phyloP scores from a whole-genome alignment of 1,140 invertebrate species.

The Aphelinus certus region DNA sequence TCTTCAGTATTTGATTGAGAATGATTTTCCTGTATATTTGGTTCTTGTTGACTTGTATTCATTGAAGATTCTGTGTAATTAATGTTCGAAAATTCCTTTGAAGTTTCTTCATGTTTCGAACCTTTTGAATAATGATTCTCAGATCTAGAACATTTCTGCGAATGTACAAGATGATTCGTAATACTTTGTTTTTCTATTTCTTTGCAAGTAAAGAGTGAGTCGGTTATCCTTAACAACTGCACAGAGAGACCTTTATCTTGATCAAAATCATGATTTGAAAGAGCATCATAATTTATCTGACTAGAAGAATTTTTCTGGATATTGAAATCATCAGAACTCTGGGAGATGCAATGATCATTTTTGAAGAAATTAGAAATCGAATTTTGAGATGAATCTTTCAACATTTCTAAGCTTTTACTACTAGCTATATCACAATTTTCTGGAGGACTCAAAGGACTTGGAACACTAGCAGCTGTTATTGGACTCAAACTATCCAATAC shows the following conservation, averaged over 20 bases:
- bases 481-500: constrained; percentile 58
- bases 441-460: constrained; percentile 61
- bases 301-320: constrained; percentile 25
- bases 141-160: constrained; percentile 7
- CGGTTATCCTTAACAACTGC: neutral
- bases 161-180: neutral
- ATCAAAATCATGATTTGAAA: constrained; percentile 26
- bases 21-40: too few relatives aligned
- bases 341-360: constrained; percentile 5
- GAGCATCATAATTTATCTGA: constrained; percentile 23
- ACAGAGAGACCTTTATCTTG: constrained; percentile 1
- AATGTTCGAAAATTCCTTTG: too few relatives aligned
- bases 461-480: constrained; percentile 57
- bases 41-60: too few relatives aligned
- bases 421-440: constrained; percentile 56
- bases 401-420: constrained; percentile 61
- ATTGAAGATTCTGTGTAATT: constrained; percentile 12
- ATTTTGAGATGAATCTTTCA: constrained; percentile 51
- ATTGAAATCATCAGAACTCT: constrained; percentile 18
- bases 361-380: constrained; percentile 39
- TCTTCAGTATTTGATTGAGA: constrained; percentile 29
- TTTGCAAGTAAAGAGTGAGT: neutral
- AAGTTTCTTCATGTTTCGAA: neutral
- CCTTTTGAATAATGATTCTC: constrained; percentile 16
- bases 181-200: neutral